phyloP scores from a whole-genome alignment of 2,797 vertebrate species.

The Sebastiscus albofasciatus region DNA sequence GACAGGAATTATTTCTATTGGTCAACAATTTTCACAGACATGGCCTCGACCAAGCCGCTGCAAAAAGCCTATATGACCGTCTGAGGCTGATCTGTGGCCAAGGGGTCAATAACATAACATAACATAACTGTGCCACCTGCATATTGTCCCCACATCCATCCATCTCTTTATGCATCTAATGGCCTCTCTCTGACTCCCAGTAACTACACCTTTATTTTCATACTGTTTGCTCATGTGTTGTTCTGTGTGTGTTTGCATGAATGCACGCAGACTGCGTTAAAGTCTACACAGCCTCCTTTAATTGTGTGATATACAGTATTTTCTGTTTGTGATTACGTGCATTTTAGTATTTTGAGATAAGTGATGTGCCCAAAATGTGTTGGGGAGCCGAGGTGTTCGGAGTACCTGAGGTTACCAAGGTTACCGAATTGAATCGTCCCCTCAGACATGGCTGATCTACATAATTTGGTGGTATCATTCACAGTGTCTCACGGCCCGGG shows the following conservation, averaged over 20 bases:
- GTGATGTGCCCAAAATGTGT: constrained; percentile 69
- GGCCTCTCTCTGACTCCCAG: background rate
- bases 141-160: background rate
- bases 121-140: background rate
- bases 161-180: background rate
- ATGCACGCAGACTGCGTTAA: background rate
- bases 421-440: constrained; percentile 97
- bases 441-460: constrained; percentile 94
- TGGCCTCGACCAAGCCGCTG: background rate
- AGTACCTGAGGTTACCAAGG: constrained; percentile 97
- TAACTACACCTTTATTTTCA: background rate
- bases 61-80: background rate
- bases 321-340: background rate
- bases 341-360: constrained; percentile 50
- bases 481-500: constrained; percentile 88
- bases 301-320: background rate
- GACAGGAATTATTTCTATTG: background rate
- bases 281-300: background rate
- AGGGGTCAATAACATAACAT: background rate
- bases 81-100: background rate
- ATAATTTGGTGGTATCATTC: constrained; percentile 97
- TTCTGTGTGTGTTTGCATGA: background rate
- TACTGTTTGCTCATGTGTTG: background rate
- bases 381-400: constrained; percentile 62
- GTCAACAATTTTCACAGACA: background rate